Conservation (phyloP, 2,888 invertebrate genomes). For the Tridacna gigas region DNA sequence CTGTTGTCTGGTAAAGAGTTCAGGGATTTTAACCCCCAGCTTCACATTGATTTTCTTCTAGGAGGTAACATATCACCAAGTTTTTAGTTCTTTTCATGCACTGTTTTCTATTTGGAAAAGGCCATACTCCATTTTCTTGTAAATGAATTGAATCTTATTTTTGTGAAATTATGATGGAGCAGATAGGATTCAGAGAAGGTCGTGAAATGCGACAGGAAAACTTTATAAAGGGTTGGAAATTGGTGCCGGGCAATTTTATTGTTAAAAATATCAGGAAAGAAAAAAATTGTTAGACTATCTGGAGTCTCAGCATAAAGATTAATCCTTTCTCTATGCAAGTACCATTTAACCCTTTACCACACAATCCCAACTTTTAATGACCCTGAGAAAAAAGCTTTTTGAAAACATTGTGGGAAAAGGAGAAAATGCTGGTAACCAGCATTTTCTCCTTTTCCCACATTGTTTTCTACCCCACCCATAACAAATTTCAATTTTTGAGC, state of each 20-base stretch:
- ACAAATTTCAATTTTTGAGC: too few species aligned
- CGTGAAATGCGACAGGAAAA: too few species aligned
- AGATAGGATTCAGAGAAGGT: too few species aligned
- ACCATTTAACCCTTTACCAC: background rate
- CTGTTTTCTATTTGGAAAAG: too few species aligned
- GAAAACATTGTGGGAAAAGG: background rate
- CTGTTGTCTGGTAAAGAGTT: too few species aligned
- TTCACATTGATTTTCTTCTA: too few species aligned
- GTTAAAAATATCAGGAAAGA: background rate
- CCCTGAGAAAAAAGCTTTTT: background rate
- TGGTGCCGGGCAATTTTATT: background rate
- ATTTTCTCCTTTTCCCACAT: background rate
- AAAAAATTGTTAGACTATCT: background rate
- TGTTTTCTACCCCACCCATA: background rate
- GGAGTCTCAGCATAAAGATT: background rate
- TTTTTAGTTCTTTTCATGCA: too few species aligned
- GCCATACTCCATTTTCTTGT: too few species aligned
- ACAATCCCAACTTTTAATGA: background rate
- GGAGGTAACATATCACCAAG: too few species aligned
- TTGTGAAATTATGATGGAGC: too few species aligned
- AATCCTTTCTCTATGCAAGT: background rate
- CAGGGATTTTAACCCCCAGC: too few species aligned
- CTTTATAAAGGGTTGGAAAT: background rate
- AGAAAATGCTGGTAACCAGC: background rate
- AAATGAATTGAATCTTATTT: too few species aligned